Evolutionary conservation across 2,888 invertebrate genomes (phyloP).

Genomic region (Synanthedon formicaeformis): DNA sequence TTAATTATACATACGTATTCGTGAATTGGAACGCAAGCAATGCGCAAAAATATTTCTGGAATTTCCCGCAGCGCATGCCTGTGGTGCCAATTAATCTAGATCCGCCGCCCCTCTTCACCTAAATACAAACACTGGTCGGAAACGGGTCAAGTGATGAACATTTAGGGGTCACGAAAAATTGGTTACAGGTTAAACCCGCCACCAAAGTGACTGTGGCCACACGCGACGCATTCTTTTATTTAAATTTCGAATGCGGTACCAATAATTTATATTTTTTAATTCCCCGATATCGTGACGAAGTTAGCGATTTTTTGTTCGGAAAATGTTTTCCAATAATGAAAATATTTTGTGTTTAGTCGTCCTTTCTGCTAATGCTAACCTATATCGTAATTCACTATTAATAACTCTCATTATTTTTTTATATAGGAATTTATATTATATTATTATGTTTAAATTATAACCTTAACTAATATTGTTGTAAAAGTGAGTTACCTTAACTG

Average conservation of each 20-base stretch:
- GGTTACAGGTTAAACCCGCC: conserved; percentile 9
- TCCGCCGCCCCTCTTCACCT: conserved; percentile 5
- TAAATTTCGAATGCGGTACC: conserved; percentile 10
- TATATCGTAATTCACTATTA: no score
- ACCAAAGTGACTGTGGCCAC: conserved; percentile 14
- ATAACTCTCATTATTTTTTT: no score
- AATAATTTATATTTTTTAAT: conserved; percentile 15
- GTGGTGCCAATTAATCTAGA: conserved; percentile 11
- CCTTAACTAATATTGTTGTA: no score
- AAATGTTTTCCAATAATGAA: neutral
- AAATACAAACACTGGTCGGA: conserved; percentile 1
- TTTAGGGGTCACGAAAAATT: conserved; percentile 5
- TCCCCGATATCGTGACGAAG: conserved; percentile 8
- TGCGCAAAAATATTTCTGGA: conserved; percentile 11
- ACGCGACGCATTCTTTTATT: conserved; percentile 16
- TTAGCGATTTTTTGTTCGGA: neutral
- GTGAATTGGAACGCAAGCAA: conserved; percentile 12
- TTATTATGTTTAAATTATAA: no score
- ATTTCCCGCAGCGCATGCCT: conserved; percentile 12
- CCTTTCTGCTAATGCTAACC: no score
- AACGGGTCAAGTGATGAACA: conserved; percentile 9
- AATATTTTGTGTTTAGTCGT: no score
- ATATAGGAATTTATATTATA: no score
- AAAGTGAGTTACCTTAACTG: no score
- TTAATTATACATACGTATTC: conserved; percentile 10